Base-by-base conservation (phyloP, 2,888 invertebrate species). In the Trichopria drosophilae region DNA sequence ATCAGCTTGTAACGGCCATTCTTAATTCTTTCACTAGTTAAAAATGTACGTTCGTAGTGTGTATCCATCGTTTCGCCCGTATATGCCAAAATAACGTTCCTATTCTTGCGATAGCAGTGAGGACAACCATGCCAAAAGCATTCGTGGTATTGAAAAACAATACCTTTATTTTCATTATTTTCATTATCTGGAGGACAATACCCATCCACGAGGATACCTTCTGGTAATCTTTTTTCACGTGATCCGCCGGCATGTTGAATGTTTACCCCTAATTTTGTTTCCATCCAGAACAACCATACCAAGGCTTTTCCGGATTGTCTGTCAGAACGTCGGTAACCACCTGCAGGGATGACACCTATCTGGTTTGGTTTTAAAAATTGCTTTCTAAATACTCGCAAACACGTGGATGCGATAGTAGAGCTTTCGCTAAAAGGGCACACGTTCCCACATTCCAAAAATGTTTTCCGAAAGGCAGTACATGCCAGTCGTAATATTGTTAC, bases 361-460 rank as follows among this genome's bases (percentile, higher is more conserved):
- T n/a, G n/a, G n/a, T n/a, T n/a, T n/a, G n/a, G n/a, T 55, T 64
- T 53, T 9, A 68, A 43, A 50, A 62, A 66, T 18, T 66, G 63
- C 20, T 57, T 54, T 9, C 50, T 20, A 20, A 46, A 53, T 4
- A 55, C 22, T 7, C 7, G 12, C 6, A 16, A 66, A 40, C 66
- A 70, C 5, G 64, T 62, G 10, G 55, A 47, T 6, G 62, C 57
- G 7, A 61, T 57, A 3, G 60, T 63, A 2, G 55, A 49, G 7
- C 52, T 26, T 13, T 57, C 55, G 0, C 22, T 28, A 32, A 63
- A 61, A 3, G 62, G 62, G 29, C 56, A 59, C 2, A 62, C 49
- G 19, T 50, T 48, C 0, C 50, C 55, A 13, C 34, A 19, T 10
- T 57, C 35, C 1, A 62, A 18, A 28, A 63, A 60, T n/a, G 50